Conservation (phyloP, 2,113 vertebrate species). For the Dicentrarchus labrax region DNA sequence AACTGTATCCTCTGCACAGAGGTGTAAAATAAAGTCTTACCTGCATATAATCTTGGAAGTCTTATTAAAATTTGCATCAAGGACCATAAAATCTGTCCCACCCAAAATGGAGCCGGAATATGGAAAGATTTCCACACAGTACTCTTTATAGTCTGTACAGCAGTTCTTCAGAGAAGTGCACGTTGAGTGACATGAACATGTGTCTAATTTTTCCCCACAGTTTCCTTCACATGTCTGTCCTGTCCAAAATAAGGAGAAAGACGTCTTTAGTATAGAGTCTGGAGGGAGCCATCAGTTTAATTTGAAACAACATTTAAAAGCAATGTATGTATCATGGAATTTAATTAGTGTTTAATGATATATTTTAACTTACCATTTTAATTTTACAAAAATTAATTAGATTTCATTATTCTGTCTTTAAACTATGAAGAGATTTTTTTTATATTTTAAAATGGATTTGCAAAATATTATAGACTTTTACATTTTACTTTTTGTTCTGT, state of each 20-base stretch:
- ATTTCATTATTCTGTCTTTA: neutral
- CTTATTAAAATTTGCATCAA: conserved; percentile 65
- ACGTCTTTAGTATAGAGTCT: neutral
- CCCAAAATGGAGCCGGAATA: conserved; percentile 91
- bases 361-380: neutral
- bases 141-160: conserved; percentile 86
- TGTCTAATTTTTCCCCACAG: conserved; percentile 80
- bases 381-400: neutral
- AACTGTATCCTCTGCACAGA: neutral
- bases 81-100: conserved; percentile 88
- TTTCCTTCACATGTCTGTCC: conserved; percentile 83
- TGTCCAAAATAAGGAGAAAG: conserved; percentile 23
- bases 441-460: neutral
- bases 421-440: neutral
- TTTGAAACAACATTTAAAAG: neutral
- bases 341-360: neutral
- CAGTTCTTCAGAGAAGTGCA: conserved; percentile 87
- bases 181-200: conserved; percentile 90
- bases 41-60: conserved; percentile 85
- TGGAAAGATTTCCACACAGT: conserved; percentile 87
- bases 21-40: conserved; percentile 73
- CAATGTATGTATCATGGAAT: neutral
- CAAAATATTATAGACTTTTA: neutral
- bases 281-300: neutral
- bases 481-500: neutral